A percentile compares a stretch with the other conserved stretches of the same genome.
These are phyloP conservation scores for Macrobrachium rosenbergii DNA, from an alignment of 1,140 invertebrate species.

Conservation along the genomic window DNA sequence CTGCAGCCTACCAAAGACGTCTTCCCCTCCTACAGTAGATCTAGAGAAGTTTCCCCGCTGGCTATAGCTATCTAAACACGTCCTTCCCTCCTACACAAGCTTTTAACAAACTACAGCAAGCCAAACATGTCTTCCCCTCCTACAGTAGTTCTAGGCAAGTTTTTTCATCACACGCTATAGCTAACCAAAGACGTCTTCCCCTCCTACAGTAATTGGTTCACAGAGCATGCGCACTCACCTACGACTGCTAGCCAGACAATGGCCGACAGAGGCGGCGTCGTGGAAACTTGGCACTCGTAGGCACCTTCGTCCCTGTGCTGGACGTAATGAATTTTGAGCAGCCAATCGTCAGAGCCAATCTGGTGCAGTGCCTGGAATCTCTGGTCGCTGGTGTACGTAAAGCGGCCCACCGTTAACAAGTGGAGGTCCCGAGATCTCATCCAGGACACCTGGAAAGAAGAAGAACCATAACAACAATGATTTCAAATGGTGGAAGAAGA, in stretches of 20 bases:
- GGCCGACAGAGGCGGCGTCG: slow-evolving; percentile 84
- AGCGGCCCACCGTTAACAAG: slow-evolving; percentile 71
- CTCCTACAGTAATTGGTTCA: too few species aligned
- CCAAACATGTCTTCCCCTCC: too few species aligned
- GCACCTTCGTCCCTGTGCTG: slow-evolving; percentile 85
- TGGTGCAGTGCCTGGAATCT: slow-evolving; percentile 75
- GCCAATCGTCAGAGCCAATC: slow-evolving; percentile 76
- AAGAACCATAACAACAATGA: not conserved
- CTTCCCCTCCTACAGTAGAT: too few species aligned
- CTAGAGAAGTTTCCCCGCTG: too few species aligned
- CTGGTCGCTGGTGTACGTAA: slow-evolving; percentile 90
- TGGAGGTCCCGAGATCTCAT: slow-evolving; percentile 67
- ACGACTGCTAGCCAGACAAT: slow-evolving; percentile 81
- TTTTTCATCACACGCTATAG: too few species aligned
- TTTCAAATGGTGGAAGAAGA: too few species aligned
- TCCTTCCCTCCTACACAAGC: too few species aligned
- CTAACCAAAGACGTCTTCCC: too few species aligned
- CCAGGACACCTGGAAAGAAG: slow-evolving; percentile 66
- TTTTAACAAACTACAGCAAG: too few species aligned
- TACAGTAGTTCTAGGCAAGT: too few species aligned
- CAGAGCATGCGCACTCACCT: slow-evolving; percentile 75
- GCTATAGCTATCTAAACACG: too few species aligned
- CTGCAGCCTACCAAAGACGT: too few species aligned
- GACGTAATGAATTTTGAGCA: slow-evolving; percentile 77
- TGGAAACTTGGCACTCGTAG: slow-evolving; percentile 91